Conservation (phyloP, 64 coral and sea anemone genomes). For the Porites lutea region DNA sequence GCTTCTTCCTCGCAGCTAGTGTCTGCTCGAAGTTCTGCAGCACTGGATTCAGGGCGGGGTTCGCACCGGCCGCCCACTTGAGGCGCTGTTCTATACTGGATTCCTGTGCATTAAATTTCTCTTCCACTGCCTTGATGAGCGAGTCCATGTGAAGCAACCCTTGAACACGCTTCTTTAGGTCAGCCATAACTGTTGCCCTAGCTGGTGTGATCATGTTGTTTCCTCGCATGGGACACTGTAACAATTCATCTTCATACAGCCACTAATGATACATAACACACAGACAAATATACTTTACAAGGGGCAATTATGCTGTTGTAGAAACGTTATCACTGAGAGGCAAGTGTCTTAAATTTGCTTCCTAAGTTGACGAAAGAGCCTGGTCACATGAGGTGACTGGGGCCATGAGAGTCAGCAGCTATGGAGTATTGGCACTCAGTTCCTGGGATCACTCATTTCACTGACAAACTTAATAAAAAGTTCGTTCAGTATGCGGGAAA, state of each 20-base stretch:
- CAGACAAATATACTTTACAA: not conserved
- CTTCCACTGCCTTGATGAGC: slow-evolving; percentile 81
- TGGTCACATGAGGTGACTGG: too few species aligned
- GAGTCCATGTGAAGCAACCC: slow-evolving; percentile 85
- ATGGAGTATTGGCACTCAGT: too few species aligned
- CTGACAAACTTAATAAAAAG: too few species aligned
- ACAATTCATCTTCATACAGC: slow-evolving; percentile 93
- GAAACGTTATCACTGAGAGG: too few species aligned
- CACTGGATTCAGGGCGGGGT: slow-evolving; percentile 94
- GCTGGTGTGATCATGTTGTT: slow-evolving; percentile 97
- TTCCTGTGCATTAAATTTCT: slow-evolving; percentile 85
- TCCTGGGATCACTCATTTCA: too few species aligned
- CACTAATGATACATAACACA: slow-evolving; percentile 55
- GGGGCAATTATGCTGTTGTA: too few species aligned
- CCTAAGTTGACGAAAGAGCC: too few species aligned
- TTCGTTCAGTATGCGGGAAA: too few species aligned
- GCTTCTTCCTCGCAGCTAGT: slow-evolving; percentile 82
- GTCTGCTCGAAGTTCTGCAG: slow-evolving; percentile 95
- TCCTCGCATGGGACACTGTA: slow-evolving; percentile 82
- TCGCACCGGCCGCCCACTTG: slow-evolving; percentile 99
- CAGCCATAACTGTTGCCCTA: slow-evolving; percentile 90
- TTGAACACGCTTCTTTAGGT: slow-evolving; percentile 98
- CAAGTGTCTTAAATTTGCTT: too few species aligned
- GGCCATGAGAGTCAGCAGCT: too few species aligned
- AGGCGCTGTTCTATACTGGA: slow-evolving; percentile 98